Evolutionary conservation across 2,113 vertebrate species (phyloP), one percentile per base, ranked within the genome.

Genomic region (Thunnus maccoyii): DNA sequence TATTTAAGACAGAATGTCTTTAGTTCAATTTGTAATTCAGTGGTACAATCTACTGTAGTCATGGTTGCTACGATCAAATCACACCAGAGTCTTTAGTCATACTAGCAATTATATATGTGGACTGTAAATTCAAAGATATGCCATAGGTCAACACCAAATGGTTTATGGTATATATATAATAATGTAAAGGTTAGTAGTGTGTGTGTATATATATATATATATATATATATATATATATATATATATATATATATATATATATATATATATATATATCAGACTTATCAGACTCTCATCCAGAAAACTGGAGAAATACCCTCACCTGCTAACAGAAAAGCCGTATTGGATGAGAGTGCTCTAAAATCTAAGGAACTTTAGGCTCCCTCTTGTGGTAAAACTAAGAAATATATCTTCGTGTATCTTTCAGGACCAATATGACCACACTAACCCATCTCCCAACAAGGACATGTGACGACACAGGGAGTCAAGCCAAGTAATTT

Each of bases 361-460:
- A 54, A 54, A 54, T 20, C 51, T 54, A 14, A 54, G n/a, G 17
- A 54, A 58, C 11, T 25, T 50, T 47, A 15, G 13, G 22, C 44
- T 56, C 78, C 78, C 73, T 75, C 78, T 57, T 56, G 73, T 87
- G 82, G 69, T 60, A 15, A 66, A 46, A 57, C 58, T 36, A 46
- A 51, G n/a, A 68, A 67, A 60, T 41, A 41, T 41, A 8, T 30
- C 27, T 30, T 30, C 0, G 27, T 8, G 20, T 14, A 2, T 62
- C 18, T 66, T 12, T 25, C 25, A 25, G 14, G 22, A 62, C 27
- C 48, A 30, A 32, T 32, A 18, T 46, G 7, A 30, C 61, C 36
- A 16, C 22, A 65, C 2, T 20, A 22, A 57, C 41, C 12, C 12
- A 32, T 20, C 2, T 32, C 22, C 25, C 22, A 10, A 6, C 16